Percentiles rank a stretch among this genome's conserved stretches.
Conservation (phyloP, 1,140 invertebrate species). For the Zaprionus ornatus region DNA sequence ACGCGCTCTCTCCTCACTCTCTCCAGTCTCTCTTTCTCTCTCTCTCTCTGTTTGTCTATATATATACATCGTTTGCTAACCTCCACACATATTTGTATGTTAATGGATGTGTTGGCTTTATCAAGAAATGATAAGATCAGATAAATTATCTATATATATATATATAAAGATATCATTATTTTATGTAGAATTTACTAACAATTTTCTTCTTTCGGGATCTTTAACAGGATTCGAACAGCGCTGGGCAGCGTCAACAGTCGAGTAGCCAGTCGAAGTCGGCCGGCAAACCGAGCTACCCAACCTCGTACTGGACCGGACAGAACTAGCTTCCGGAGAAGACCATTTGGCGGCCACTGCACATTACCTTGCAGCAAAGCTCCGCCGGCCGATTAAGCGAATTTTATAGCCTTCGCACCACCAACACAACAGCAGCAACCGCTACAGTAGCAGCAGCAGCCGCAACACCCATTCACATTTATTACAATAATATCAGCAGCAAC, state of each 20-base stretch:
- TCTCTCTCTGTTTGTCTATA: constrained; percentile 9
- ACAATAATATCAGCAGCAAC: constrained; percentile 31
- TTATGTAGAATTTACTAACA: background rate
- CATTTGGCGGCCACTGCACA: constrained; percentile 71
- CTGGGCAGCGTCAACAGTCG: constrained; percentile 88
- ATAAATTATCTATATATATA: background rate
- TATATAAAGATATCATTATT: background rate
- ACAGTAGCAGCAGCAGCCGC: constrained; percentile 27
- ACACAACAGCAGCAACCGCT: constrained; percentile 38
- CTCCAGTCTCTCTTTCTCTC: constrained; percentile 1
- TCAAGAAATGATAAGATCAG: background rate
- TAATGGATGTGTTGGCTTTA: background rate
- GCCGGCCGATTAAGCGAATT: constrained; percentile 54
- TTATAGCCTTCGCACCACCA: constrained; percentile 53
- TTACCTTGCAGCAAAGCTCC: constrained; percentile 39
- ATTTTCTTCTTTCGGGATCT: background rate
- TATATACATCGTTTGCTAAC: constrained; percentile 16
- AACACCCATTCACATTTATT: constrained; percentile 66
- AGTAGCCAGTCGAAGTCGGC: constrained; percentile 88
- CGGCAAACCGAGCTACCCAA: constrained; percentile 87
- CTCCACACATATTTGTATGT: constrained; percentile 13
- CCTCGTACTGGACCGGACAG: constrained; percentile 87
- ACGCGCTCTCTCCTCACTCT: background rate
- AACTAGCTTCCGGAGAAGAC: constrained; percentile 84
- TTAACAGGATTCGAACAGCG: constrained; percentile 87